Percentiles rank a stretch among this genome's conserved stretches.
Evolutionary conservation across 2,113 vertebrate species (phyloP).

Genomic region (Malurus elegans): DNA sequence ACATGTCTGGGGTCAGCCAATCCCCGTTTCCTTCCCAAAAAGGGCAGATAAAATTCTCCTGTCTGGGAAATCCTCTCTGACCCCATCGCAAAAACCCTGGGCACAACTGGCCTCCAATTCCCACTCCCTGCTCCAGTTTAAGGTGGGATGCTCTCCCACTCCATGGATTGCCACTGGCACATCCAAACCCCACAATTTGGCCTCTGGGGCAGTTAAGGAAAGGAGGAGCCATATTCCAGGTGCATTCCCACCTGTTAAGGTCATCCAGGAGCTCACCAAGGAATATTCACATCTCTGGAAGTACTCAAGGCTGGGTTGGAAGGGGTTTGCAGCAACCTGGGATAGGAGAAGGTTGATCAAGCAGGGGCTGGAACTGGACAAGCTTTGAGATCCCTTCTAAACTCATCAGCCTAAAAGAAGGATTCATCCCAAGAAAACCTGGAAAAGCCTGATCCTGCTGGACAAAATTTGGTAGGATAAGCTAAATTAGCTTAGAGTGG

Average conservation of each 20-base stretch:
- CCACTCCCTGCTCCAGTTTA: not conserved
- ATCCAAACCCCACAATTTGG: accelerated
- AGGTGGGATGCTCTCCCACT: not conserved
- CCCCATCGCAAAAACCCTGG: not conserved
- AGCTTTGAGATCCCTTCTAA: not conserved
- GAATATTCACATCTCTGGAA: not conserved
- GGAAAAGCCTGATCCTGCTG: not conserved
- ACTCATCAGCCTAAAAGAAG: accelerated
- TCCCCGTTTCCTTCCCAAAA: not conserved
- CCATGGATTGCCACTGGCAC: not conserved
- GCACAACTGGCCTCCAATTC: not conserved
- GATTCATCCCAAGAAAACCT: not conserved
- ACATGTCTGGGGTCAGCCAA: not conserved
- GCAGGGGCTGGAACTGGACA: not conserved
- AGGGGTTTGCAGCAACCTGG: not conserved
- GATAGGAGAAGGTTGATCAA: accelerated
- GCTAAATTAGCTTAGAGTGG: not conserved
- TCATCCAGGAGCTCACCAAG: not conserved
- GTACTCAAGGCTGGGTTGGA: not conserved
- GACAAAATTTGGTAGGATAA: not conserved
- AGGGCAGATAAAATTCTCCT: not conserved
- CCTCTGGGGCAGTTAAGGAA: not conserved
- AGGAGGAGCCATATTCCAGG: not conserved
- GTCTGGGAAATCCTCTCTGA: not conserved
- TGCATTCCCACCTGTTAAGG: not conserved